Evolutionary conservation across 2,797 vertebrate species (phyloP), one percentile per base, ranked within the genome.

Genomic region (Arrhamphus sclerolepis): DNA sequence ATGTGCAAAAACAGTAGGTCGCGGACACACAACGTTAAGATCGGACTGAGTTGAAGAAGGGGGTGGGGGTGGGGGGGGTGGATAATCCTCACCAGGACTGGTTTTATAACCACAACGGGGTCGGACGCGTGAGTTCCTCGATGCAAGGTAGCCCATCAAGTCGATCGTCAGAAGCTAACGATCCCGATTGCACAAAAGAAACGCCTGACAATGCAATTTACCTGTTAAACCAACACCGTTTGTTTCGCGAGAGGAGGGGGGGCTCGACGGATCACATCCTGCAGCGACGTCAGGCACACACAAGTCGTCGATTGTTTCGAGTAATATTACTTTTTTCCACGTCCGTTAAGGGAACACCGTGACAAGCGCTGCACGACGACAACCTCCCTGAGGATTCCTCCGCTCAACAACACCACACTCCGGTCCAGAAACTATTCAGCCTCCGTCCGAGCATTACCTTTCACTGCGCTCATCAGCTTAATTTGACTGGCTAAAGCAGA

Each of bases 361-460:
- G 80, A 84, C 80, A 80, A 61, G 49, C 75, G 58, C 49, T 52
- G 80, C 67, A 82, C 87, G 83, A 86, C 85, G 72, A 76, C 74
- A 48, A 42, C 46, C 78, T 66, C 70, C 46, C 73, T 22, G 68
- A 85, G 80, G 83, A 89, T 87, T 85, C 87, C 87, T 90, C 83
- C 80, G 83, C 85, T 86, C 31, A 34, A 34, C 31, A 29, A 34
- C 76, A 87, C 80, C 75, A 77, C 77, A 75, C 64, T 69, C 54
- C 18, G 31, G 56, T 71, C 66, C 82, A 53, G 64, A 72, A 86
- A 88, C 80, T 87, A 77, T 72, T 67, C 75, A 70, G 41, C 44
- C 72, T 66, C 63, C 48, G 69, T 79, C n/a, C 73, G 19, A 83
- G 69, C 77, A 26, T 72, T 72, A 62, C 74, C 70, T 67, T 63